Percentiles rank a stretch among this genome's conserved stretches.
These are phyloP conservation scores for Drosophila virilis DNA, from an alignment of 1,140 invertebrate genomes.

Conservation along the genomic window DNA sequence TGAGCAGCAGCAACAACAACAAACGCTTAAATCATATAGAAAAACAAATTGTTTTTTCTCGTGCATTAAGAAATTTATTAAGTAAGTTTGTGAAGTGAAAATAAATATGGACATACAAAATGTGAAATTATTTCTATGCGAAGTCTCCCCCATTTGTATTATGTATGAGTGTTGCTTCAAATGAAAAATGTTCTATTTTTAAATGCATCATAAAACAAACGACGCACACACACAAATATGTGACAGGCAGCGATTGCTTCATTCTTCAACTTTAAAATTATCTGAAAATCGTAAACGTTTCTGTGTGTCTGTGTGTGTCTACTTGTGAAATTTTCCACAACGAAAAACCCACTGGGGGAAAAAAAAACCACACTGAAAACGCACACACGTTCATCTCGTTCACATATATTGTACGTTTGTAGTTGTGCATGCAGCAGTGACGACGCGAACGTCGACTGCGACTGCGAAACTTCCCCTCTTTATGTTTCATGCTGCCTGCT, in stretches of 20 bases:
- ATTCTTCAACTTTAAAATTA: constrained; percentile 81
- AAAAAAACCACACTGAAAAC: constrained; percentile 48
- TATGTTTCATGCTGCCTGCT: constrained; percentile 70
- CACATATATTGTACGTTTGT: constrained; percentile 28
- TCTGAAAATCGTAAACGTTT: constrained; percentile 58
- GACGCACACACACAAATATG: constrained; percentile 24
- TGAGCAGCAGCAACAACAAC: constrained; percentile 21
- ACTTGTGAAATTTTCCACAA: constrained; percentile 80
- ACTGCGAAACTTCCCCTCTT: constrained; percentile 76
- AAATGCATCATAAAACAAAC: constrained; percentile 59
- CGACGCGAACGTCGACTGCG: constrained; percentile 40
- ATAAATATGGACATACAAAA: constrained; percentile 25
- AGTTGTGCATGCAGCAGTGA: constrained; percentile 36
- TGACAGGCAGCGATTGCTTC: constrained; percentile 60
- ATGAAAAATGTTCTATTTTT: constrained; percentile 80
- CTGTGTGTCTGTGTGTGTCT: constrained; percentile 39
- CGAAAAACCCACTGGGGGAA: constrained; percentile 56
- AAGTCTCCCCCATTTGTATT: constrained; percentile 22
- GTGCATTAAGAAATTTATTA: constrained; percentile 27
- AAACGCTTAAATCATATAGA: constrained; percentile 26
- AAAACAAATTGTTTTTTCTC: constrained; percentile 39
- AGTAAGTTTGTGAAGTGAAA: constrained; percentile 38
- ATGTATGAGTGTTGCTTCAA: constrained; percentile 45
- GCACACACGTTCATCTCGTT: constrained; percentile 28
- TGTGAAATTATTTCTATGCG: constrained; percentile 59